Evolutionary conservation across 2,113 vertebrate genomes (phyloP).

Genomic region (Cryptotis parvus): DNA sequence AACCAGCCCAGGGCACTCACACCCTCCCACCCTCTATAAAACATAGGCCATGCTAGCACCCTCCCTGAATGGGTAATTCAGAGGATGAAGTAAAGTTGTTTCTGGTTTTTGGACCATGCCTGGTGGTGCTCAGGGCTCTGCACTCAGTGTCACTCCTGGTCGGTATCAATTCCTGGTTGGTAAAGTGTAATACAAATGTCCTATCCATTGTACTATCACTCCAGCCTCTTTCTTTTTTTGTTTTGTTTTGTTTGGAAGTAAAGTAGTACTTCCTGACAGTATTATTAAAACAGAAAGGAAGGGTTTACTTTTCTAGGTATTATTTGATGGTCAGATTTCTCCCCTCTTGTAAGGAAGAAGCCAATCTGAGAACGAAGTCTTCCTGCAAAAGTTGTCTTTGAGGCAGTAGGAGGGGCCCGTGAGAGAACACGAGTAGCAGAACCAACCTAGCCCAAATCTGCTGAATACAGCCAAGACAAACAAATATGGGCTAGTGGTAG

Average conservation of each 20-base stretch:
- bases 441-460: neutral
- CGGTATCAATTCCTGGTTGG: too few relatives aligned
- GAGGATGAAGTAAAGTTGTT: neutral
- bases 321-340: neutral
- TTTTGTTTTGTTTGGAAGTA: too few relatives aligned
- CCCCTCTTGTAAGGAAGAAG: neutral
- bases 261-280: too few relatives aligned
- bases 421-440: accelerated
- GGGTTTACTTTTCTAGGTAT: neutral
- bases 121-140: too few relatives aligned
- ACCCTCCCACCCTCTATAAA: neutral
- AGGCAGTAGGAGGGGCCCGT: neutral
- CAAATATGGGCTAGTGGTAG: neutral
- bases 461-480: neutral
- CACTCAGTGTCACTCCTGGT: too few relatives aligned
- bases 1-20: too few relatives aligned
- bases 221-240: too few relatives aligned
- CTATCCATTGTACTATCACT: too few relatives aligned
- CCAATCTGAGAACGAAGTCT: too few relatives aligned
- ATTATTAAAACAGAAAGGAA: too few relatives aligned
- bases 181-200: too few relatives aligned
- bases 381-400: neutral
- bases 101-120: too few relatives aligned
- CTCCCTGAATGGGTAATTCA: neutral
- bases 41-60: neutral